Evolutionary conservation across 1,140 invertebrate species (phyloP), one percentile per base, ranked within the genome.

Genomic region (Neelides sp.): DNA sequence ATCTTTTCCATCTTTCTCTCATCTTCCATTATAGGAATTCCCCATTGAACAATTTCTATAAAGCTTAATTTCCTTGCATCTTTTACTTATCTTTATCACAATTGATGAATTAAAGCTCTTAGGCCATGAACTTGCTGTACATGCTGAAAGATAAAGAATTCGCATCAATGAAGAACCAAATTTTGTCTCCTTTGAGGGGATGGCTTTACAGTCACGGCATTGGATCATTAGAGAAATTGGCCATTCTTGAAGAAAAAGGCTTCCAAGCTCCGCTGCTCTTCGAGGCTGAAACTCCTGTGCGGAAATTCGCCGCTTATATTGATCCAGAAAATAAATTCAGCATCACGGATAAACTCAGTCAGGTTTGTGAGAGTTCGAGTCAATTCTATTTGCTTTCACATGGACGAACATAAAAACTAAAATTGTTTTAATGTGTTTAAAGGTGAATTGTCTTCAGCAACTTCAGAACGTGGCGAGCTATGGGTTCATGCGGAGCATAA

Each of bases 381-480:
- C 22, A 19, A 8, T 28, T 50, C 13, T 26, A n/a, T n/a, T n/a
- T n/a, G n/a, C n/a, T n/a, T n/a, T n/a, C n/a, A n/a, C n/a, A n/a
- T n/a, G n/a, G n/a, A n/a, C 26, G 48, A 8, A 50, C 13, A 34
- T 40, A 3, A 35, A 23, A 24, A 7, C 20, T 13, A 20, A 5
- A 32, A 28, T 15, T 26, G 2, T 23, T 8, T 45, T 46, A 15
- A 46, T 13, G 30, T 20, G 19, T 39, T 69, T 75, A 58, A 63
- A 85, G 82, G 83, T 96, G 3, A 95, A 95, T 60, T 90, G 86
- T 4, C 69, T 96, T 13, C 85, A 95, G 66, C 92, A 97, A 68
- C 70, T 96, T 46, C 85, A 92, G 67, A 93, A 97, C 66, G 79
- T 96, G 45, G 85, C 90, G 1, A 93, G 88, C 20, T 94, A 96